Conservation (phyloP, 2,888 invertebrate species). For the Hydrotaea cyrtoneurina region DNA sequence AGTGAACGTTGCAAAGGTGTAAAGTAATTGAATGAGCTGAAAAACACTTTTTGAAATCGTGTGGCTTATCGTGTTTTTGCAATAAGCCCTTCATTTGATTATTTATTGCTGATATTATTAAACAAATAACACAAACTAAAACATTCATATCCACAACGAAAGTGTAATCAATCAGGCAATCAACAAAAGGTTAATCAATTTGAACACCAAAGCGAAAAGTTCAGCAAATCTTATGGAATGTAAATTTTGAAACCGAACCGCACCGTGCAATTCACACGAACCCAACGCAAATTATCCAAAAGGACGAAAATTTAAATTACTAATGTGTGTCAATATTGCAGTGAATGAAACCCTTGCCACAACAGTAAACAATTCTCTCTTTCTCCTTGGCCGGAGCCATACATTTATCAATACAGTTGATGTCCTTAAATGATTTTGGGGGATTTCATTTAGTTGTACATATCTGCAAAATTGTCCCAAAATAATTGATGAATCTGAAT, state of each 20-base stretch:
- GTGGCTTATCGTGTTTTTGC: no score
- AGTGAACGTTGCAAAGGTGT: no score
- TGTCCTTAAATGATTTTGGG: neutral
- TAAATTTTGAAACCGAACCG: neutral
- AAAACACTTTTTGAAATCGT: no score
- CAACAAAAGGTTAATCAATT: neutral
- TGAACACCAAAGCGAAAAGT: neutral
- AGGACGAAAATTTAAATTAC: conserved; percentile 1
- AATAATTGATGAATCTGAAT: no score
- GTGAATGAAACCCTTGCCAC: conserved; percentile 4
- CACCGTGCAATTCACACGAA: neutral
- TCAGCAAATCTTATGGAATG: neutral
- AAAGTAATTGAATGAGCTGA: no score
- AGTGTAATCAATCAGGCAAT: neutral
- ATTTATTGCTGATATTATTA: no score
- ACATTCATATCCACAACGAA: no score
- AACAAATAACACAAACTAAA: no score
- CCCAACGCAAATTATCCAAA: neutral
- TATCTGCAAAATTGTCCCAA: no score
- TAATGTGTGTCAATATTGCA: conserved; percentile 11
- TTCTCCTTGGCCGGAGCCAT: neutral
- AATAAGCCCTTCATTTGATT: no score
- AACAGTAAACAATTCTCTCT: neutral
- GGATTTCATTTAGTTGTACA: neutral
- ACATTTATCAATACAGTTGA: neutral